Conservation (phyloP, 2,113 vertebrate genomes). For the Eudyptes chrysolophus region DNA sequence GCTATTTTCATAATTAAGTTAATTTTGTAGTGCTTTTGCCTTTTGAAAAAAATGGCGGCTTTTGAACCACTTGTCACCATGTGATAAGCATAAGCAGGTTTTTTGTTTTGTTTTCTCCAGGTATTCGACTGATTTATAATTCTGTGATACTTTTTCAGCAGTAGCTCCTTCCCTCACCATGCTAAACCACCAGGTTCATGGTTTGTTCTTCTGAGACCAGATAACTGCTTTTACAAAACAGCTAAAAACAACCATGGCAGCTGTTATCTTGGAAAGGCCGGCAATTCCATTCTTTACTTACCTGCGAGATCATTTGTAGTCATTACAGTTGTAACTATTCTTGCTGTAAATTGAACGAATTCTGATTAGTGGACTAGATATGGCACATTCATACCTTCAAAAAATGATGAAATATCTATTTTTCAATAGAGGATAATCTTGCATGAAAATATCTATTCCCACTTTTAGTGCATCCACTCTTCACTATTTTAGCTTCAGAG, state of each 20-base stretch:
- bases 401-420: background rate
- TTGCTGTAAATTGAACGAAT: constrained; percentile 78
- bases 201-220: background rate
- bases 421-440: background rate
- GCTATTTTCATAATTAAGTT: background rate
- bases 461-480: background rate
- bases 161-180: background rate
- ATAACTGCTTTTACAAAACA: background rate
- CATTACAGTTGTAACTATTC: constrained; percentile 89
- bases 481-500: background rate
- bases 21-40: background rate
- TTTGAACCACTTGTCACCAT: background rate
- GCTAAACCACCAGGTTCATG: background rate
- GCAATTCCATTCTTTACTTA: constrained; percentile 61
- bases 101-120: background rate
- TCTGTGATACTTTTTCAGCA: background rate
- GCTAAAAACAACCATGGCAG: background rate
- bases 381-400: rapidly evolving
- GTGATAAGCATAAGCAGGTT: background rate
- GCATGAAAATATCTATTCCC: background rate
- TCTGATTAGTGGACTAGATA: background rate
- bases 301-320: constrained; percentile 87
- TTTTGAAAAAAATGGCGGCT: background rate
- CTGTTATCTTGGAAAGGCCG: background rate
- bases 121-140: background rate